These are phyloP conservation scores for Acanthosepion pharaonis DNA, from an alignment of 2,888 invertebrate species.

Conservation along the genomic window DNA sequence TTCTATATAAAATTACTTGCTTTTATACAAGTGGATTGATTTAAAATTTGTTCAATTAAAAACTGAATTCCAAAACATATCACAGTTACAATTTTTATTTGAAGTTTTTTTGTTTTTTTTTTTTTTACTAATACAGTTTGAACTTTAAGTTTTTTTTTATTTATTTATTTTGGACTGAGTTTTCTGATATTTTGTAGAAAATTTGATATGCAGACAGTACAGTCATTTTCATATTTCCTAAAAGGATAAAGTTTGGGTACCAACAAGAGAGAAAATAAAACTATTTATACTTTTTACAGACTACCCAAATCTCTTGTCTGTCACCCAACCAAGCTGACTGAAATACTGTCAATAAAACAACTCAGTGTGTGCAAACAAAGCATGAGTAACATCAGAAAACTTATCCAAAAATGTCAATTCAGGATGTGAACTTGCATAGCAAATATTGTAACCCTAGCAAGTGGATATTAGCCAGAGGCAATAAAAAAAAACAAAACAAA, in stretches of 20 bases:
- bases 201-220: conserved; percentile 4
- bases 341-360: too few species aligned
- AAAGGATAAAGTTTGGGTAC: background rate
- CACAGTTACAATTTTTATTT: background rate
- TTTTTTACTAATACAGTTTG: conserved; percentile 13
- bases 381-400: background rate
- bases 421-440: background rate
- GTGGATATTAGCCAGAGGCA: background rate
- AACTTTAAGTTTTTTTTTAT: background rate
- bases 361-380: background rate
- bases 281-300: too few species aligned
- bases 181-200: background rate
- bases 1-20: background rate
- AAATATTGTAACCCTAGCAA: background rate
- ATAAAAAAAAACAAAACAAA: background rate
- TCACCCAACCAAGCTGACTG: too few species aligned
- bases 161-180: background rate
- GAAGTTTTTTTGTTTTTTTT: background rate
- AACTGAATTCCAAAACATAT: background rate
- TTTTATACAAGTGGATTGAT: background rate
- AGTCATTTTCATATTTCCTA: background rate
- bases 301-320: too few species aligned
- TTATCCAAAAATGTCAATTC: background rate
- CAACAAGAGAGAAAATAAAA: too few species aligned
- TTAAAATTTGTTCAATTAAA: background rate